These are phyloP conservation scores for Maconellicoccus hirsutus DNA, from an alignment of 1,140 invertebrate genomes.

Conservation along the genomic window DNA sequence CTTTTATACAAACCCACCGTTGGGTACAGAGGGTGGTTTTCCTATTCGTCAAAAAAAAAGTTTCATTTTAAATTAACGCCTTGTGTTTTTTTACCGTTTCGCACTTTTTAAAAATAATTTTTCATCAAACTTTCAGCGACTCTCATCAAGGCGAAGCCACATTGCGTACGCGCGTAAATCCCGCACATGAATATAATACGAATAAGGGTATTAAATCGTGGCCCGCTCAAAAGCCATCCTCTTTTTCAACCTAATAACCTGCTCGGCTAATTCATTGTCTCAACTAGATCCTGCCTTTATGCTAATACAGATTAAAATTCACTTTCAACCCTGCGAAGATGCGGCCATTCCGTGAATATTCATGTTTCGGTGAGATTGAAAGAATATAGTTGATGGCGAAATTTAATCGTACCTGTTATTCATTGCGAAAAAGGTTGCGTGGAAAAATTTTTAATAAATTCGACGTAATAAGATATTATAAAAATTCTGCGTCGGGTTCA, in stretches of 20 bases:
- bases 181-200: not conserved
- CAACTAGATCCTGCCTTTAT: no score
- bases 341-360: no score
- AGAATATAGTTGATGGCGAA: no score
- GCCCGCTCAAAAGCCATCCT: not conserved
- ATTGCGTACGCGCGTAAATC: not conserved
- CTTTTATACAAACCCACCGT: not conserved
- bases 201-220: no score
- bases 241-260: not conserved
- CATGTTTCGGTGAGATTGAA: no score
- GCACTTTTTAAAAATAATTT: slow-evolving; percentile 6
- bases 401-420: no score
- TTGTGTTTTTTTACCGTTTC: not conserved
- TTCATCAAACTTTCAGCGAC: not conserved
- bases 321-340: no score
- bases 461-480: no score
- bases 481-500: no score
- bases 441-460: no score
- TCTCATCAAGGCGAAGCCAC: not conserved
- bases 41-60: not conserved
- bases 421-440: no score
- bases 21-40: not conserved
- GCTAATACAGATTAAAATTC: no score
- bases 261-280: not conserved
- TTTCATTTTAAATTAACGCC: slow-evolving; percentile 4